Evolutionary conservation across 2,797 vertebrate genomes (phyloP), one percentile per base, ranked within the genome.

Genomic region (Anguilla obscura): DNA sequence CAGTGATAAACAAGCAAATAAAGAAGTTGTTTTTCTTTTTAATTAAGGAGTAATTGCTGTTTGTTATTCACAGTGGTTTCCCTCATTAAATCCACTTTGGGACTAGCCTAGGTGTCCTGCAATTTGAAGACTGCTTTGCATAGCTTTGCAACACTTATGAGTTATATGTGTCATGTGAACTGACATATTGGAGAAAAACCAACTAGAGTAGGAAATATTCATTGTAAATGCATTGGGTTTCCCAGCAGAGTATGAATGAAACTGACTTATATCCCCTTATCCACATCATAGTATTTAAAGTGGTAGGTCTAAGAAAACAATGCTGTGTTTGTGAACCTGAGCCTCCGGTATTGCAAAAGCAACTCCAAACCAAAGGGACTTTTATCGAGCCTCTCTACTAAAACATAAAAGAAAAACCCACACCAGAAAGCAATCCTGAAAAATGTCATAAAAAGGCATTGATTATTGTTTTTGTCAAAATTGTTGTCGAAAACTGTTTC

Each of bases 41-140:
- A 87, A 74, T 88, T 88, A 71, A 50, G 21, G n/a, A 69, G 60
- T 71, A 71, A 40, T 86, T 86, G 85, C 85, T 27, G 40, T 86
- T 86, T 71, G 85, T 74, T 86, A 21, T 86, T 86, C 36, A 52
- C 40, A 50, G 27, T 21, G 10, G 33, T 40, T 66, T 69, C 60
- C 40, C 85, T 48, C 3, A 45, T 24, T 21, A 24, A 7, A 48
- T 82, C 79, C 7, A 50, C 18, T 4, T 9, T 48, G 79, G 9
- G 79, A 82, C 40, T 48, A 50, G 45, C 18, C 79, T 82, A 48
- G 21, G 21, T 9, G 21, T 82, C 79, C 18, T n/a, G 6, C 45
- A 82, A 48, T 82, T 82, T 48, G 40, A 50, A 21, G 79, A 48
- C 21, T 82, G 9, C 50, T n/a, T n/a, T n/a, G 50, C 79, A 48